Conservation (phyloP, 2,113 vertebrate genomes). For the Spilogale gracilis region DNA sequence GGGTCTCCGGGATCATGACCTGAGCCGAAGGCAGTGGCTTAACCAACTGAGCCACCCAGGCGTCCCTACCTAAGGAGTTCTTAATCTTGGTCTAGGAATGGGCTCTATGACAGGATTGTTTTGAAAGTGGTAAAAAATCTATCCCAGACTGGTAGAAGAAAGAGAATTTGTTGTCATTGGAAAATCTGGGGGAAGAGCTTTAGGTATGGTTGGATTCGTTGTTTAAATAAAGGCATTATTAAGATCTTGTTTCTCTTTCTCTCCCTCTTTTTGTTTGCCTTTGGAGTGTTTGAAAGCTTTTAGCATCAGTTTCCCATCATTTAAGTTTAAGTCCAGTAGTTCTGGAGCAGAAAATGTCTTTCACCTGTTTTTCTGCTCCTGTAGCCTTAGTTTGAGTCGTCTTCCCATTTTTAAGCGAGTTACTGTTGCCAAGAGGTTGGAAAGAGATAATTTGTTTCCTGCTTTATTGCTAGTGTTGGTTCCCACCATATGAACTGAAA, state of each 20-base stretch:
- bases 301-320: not conserved
- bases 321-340: not conserved
- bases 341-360: not conserved
- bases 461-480: not conserved
- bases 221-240: not conserved
- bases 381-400: not conserved
- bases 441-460: not conserved
- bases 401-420: not conserved
- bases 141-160: not conserved
- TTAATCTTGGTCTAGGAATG: not conserved
- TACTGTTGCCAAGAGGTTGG: not conserved
- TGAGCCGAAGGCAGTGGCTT: too few relatives aligned
- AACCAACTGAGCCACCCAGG: too few relatives aligned
- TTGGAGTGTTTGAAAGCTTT: not conserved
- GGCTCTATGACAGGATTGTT: not conserved
- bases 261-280: not conserved
- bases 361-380: not conserved
- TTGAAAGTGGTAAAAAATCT: not conserved
- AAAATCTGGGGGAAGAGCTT: not conserved
- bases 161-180: not conserved
- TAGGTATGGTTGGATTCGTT: not conserved
- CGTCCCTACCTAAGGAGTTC: not conserved
- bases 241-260: not conserved
- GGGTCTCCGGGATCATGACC: too few relatives aligned
- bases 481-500: not conserved